Evolutionary conservation across 2,113 vertebrate species (phyloP).

Genomic region (Phoenicopterus ruber): DNA sequence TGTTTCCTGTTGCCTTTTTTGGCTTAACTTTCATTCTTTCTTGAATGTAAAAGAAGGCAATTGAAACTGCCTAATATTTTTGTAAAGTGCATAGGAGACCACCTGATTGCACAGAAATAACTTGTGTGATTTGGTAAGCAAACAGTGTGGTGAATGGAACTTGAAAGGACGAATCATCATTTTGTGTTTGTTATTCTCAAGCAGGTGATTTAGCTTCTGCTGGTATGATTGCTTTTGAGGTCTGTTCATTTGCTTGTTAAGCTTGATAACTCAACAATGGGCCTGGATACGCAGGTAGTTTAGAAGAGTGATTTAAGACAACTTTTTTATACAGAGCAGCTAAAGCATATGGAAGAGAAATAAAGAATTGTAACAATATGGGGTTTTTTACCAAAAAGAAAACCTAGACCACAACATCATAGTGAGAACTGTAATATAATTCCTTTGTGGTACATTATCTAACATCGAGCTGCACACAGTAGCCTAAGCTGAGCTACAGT

Average conservation of each 20-base stretch:
- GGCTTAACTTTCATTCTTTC: not conserved
- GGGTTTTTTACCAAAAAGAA: not conserved
- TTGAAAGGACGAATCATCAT: not conserved
- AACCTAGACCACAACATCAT: not conserved
- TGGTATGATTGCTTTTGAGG: not conserved
- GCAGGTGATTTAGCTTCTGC: not conserved
- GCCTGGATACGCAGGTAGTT: not conserved
- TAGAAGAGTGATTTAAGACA: not conserved
- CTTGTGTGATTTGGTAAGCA: not conserved
- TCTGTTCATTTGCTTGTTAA: not conserved
- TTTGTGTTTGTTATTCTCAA: not conserved
- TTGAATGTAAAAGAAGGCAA: not conserved
- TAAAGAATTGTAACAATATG: not conserved
- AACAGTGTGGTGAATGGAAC: not conserved
- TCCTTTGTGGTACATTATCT: not conserved
- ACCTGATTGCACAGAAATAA: not conserved
- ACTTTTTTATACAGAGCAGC: not conserved
- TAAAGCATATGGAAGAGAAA: not conserved
- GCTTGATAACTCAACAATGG: not conserved
- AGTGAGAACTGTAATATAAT: not conserved
- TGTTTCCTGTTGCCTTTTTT: not conserved
- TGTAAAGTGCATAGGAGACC: accelerated
- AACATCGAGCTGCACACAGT: not conserved
- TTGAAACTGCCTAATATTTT: not conserved
- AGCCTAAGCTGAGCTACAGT: not conserved